These are phyloP conservation scores for Acrocephalus kingi DNA, from an alignment of 2,113 vertebrate genomes.

Conservation along the genomic window DNA sequence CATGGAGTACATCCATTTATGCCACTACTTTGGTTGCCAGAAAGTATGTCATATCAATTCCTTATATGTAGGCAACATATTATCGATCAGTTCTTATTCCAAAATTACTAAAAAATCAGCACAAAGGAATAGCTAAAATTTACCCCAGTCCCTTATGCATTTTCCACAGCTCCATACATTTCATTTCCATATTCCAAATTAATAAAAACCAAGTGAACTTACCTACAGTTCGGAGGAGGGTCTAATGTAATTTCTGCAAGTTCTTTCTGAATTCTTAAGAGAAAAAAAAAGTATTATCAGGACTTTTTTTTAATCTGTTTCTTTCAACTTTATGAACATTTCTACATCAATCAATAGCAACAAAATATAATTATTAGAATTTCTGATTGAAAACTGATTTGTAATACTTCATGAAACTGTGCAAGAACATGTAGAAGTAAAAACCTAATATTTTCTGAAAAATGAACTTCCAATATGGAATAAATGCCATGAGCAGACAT, in stretches of 20 bases:
- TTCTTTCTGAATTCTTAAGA: slow-evolving; percentile 95
- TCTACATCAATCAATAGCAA: not conserved
- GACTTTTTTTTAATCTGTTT: not conserved
- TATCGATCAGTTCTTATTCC: not conserved
- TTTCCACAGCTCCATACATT: not conserved
- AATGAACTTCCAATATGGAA: not conserved
- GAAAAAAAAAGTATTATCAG: slow-evolving; percentile 26
- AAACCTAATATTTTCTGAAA: not conserved
- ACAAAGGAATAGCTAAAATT: not conserved
- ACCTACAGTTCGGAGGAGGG: slow-evolving; percentile 99
- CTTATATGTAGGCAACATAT: not conserved
- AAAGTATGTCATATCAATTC: not conserved
- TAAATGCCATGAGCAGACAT: not conserved
- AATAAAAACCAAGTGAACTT: slow-evolving; percentile 74
- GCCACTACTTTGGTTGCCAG: not conserved
- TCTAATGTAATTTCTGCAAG: slow-evolving; percentile 99
- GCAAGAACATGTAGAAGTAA: not conserved
- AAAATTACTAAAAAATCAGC: not conserved
- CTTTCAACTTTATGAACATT: slow-evolving; percentile 1
- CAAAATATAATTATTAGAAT: not conserved
- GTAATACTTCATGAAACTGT: not conserved
- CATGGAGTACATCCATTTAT: not conserved
- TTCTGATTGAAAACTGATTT: not conserved
- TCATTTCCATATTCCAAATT: not conserved
- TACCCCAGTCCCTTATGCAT: not conserved